Base-by-base conservation (phyloP, 2,888 invertebrate species). In the Palloptera scutellata region DNA sequence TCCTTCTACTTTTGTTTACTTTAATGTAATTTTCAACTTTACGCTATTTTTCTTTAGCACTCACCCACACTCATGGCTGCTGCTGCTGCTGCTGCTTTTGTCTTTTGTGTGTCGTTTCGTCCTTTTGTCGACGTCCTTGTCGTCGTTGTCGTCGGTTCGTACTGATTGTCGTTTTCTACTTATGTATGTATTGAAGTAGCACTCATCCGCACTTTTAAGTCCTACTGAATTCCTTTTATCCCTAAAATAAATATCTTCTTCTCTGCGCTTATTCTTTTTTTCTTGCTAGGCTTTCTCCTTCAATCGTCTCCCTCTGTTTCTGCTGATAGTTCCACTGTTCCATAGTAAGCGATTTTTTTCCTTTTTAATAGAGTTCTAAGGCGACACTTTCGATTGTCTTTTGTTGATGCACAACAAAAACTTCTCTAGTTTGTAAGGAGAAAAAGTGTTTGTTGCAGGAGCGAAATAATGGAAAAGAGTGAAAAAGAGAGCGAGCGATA, bases 161-260 rank as follows among this genome's bases (percentile, higher is more conserved):
- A 20, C n/a, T 9, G 8, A 15, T 48, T 48, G 48, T 48, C 13
- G 15, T 48, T n/a, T 48, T 12, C 2, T 48, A 48, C 15, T 12
- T n/a, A 15, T 48, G 48, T 48, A 12, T 75, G 48, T 48, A 12
- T 75, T 80, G 78, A 77, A 80, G 79, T 76, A 75, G 76, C 78
- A 77, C 81, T 81, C 78, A 79, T 78, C 75, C 76, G 77, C 80
- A 79, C 81, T 78, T 77, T 79, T 79, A 80, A 81, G 79, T 78
- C 76, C 76, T 77, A 79, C 79, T 79, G 79, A 81, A 81, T 80
- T 80, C 78, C 79, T 79, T 80, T 81, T 81, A 81, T 81, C 81
- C 81, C 79, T 79, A 80, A 81, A 79, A 81, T 80, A 81, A 81
- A 81, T 81, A 81, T 80, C 57, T 65, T 52, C n/a, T 58, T 17